These are phyloP conservation scores for Drosophila sproati DNA, from an alignment of 1,140 invertebrate genomes.

Conservation along the genomic window DNA sequence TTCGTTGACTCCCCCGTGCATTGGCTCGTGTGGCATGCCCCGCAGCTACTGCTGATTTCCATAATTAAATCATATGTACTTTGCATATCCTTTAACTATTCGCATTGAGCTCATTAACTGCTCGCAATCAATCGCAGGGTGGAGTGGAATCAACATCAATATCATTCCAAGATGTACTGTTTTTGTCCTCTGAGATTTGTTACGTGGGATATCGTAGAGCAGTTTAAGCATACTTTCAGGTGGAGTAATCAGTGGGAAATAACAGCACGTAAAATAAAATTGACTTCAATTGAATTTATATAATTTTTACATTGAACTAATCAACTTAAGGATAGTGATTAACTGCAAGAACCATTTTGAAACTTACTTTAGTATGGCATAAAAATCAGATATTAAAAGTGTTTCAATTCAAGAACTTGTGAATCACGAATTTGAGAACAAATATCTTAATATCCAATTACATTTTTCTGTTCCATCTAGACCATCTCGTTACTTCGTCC, in stretches of 20 bases:
- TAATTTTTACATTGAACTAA: too few species aligned
- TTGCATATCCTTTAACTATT: constrained; percentile 71
- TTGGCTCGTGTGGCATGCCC: constrained; percentile 44
- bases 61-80: constrained; percentile 79
- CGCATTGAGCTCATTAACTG: constrained; percentile 70
- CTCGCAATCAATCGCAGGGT: constrained; percentile 65
- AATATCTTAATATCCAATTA: too few species aligned
- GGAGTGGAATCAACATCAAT: constrained; percentile 53
- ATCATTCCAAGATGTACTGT: constrained; percentile 10
- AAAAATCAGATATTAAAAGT: too few species aligned
- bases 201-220: background rate
- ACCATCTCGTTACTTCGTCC: too few species aligned
- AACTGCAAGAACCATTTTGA: too few species aligned
- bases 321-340: too few species aligned
- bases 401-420: too few species aligned
- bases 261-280: too few species aligned
- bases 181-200: background rate
- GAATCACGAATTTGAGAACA: too few species aligned
- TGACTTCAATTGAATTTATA: too few species aligned
- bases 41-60: constrained; percentile 37
- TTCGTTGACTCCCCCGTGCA: constrained; percentile 64
- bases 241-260: background rate
- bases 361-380: too few species aligned
- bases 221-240: background rate
- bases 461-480: too few species aligned